Evolutionary conservation across 2,797 vertebrate species (phyloP), one percentile per base, ranked within the genome.

Genomic region (Molothrus ater): DNA sequence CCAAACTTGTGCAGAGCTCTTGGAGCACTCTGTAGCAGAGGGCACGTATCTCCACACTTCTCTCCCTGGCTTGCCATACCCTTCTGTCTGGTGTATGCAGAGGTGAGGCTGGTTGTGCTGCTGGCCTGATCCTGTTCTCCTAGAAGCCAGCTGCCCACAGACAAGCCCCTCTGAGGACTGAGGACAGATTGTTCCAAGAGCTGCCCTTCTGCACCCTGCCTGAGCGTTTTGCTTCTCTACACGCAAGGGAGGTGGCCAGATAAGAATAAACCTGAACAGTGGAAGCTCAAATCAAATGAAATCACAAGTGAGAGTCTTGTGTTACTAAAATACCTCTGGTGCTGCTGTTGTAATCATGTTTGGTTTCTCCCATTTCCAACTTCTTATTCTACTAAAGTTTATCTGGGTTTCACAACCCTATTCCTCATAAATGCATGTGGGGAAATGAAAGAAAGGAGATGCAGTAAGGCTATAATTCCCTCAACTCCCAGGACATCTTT

Each of bases 231-330:
- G 25, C 78, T 89, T 71, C 69, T 89, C 61, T 85, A 19, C 21
- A 0, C 2, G 4, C 72, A 63, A 4, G 1, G 78, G 56, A 59
- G 91, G 84, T 94, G 79, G 71, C 72, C 57, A 66, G 31, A 65
- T 91, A 92, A 95, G 90, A 95, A 88, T 90, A 95, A 85, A 91
- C 31, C 32, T 51, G 34, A 91, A 80, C n/a, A 92, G 43, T 86
- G 91, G 84, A 91, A 96, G 87, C 90, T 84, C 78, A 80, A 87
- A 89, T 76, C 11, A 3, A 74, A 74, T 86, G 54, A 96, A 88
- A 92, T 90, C 70, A 66, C 86, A 93, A 96, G 57, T 74, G 89
- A 96, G 79, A 92, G 81, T 88, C 78, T 63, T 87, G 61, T 54
- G 65, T 87, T 87, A 68, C 69, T 87, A 40, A 89, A 94, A 87